Conservation (phyloP, 2,888 invertebrate genomes). For the Drosophila lacicola region DNA sequence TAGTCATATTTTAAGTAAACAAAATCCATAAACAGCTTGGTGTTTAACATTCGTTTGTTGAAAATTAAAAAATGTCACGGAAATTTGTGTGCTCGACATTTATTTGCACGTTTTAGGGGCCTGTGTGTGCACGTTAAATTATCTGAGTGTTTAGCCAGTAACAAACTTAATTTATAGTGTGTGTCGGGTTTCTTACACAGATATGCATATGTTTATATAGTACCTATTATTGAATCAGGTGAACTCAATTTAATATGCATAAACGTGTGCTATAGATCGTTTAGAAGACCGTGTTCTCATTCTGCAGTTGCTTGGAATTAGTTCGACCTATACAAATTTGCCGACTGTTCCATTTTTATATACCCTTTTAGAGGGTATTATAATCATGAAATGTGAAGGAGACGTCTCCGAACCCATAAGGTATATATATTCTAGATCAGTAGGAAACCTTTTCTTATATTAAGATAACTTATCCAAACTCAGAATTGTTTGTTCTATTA, state of each 20-base stretch:
- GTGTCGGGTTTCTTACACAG: background rate
- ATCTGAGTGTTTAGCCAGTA: background rate
- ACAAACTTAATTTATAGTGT: background rate
- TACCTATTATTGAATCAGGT: conserved; percentile 36
- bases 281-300: conserved; percentile 11
- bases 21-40: background rate
- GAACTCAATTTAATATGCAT: conserved; percentile 33
- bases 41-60: too few species aligned
- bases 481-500: too few species aligned
- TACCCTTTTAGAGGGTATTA: too few species aligned
- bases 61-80: conserved; percentile 28
- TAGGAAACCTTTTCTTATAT: too few species aligned
- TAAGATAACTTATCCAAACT: too few species aligned
- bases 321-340: background rate
- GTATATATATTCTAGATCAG: too few species aligned
- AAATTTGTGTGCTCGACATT: conserved; percentile 3
- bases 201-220: conserved; percentile 4
- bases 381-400: too few species aligned
- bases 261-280: conserved; percentile 12
- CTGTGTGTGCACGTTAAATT: conserved; percentile 23
- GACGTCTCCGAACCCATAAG: too few species aligned
- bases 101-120: background rate
- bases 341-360: too few species aligned
- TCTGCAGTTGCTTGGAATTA: background rate
- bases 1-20: conserved; percentile 1